phyloP scores from a whole-genome alignment of 2,113 vertebrate species.

The Noctilio leporinus region DNA sequence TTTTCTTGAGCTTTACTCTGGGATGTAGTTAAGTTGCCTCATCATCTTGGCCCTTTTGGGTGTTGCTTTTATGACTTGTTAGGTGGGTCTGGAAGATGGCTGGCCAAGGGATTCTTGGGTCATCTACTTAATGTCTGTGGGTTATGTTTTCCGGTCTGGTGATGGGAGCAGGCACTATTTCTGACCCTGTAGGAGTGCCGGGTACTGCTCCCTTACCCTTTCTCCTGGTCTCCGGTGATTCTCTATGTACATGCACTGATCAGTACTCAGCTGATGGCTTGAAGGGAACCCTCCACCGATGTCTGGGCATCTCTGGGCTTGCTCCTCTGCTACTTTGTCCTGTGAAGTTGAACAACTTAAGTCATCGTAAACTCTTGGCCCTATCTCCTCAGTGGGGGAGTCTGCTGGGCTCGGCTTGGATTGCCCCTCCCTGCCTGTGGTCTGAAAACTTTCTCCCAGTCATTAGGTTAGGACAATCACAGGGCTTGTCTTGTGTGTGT shows the following conservation, averaged over 20 bases:
- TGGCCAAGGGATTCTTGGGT: neutral
- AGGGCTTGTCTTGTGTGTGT: neutral
- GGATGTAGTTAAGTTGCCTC: neutral
- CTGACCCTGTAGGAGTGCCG: neutral
- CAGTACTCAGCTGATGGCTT: neutral
- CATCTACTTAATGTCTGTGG: too few relatives aligned
- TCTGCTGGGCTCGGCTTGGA: neutral
- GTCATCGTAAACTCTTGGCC: neutral
- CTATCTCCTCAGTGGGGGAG: neutral
- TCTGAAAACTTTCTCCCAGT: neutral
- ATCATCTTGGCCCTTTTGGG: neutral
- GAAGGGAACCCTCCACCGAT: neutral
- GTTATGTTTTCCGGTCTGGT: neutral
- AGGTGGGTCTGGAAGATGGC: neutral
- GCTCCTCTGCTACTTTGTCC: neutral
- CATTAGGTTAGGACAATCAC: fast-evolving
- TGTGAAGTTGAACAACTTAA: neutral
- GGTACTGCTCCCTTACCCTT: neutral
- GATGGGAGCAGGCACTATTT: neutral
- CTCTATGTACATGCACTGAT: neutral
- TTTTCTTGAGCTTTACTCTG: neutral
- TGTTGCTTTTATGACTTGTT: neutral
- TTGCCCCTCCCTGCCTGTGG: neutral
- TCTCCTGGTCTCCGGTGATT: neutral
- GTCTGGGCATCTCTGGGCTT: neutral